Evolutionary conservation across 2,113 vertebrate species (phyloP), one percentile per base, ranked within the genome.

Genomic region (Rynchops niger): DNA sequence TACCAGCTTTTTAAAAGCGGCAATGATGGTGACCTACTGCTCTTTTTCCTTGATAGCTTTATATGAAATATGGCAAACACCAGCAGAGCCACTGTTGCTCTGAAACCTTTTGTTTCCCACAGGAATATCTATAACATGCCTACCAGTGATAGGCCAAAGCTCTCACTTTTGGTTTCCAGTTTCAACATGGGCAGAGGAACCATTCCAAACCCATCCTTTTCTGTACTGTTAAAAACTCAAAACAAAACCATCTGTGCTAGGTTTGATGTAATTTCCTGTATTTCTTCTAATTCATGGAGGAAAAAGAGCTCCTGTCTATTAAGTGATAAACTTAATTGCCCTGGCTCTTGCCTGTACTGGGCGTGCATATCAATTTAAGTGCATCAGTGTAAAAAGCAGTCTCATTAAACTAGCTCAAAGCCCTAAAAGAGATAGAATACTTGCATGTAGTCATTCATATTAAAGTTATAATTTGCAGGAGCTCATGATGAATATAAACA

Each of bases 321-420:
- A 78, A 83, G 29, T 8, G 58, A 70, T 81, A 62, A 88, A 73
- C 12, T 59, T 53, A 80, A 61, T 69, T 74, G 63, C 55, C 61
- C 32, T 80, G 45, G 9, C 40, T 77, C 82, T 90, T 93, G 72
- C 63, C 73, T 67, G 29, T 42, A 32, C 16, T 34, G 55, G 76
- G 19, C 89, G 62, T 15, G 42, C 10, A 9, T 74, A 67, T 59
- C 63, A 66, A 80, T 59, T 81, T 86, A 55, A 95, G 66, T 63
- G 36, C 81, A 78, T 67, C 80, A 59, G 22, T 74, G 63, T 93
- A 66, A 93, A 93, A 96, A 89, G 93, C 83, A 84, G 56, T n/a
- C 40, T 73, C 43, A 66, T 84, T 67, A 91, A 96, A 84, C 50
- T 38, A 81, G 47, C 69, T 82, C 42, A 84, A 84, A 86, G 47